These are phyloP conservation scores for Varanus salvator DNA, from an alignment of 2,113 vertebrate species.

Conservation along the genomic window DNA sequence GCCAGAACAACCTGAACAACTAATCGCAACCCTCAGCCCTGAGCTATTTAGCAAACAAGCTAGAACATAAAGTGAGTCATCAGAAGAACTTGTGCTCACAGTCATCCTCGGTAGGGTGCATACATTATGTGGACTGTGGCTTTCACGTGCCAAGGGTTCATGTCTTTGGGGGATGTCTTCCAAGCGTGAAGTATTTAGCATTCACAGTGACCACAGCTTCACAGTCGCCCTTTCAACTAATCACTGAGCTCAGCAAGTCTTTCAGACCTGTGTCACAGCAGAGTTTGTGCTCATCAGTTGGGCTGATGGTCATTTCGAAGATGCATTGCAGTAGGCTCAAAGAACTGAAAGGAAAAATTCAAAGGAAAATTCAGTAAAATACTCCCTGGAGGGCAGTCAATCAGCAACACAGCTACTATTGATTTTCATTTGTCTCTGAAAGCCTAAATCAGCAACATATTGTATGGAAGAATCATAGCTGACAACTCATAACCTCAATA, in stretches of 20 bases:
- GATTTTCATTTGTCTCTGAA: constrained; percentile 21
- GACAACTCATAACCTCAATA: neutral
- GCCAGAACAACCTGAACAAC: neutral
- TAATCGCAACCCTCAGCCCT: neutral
- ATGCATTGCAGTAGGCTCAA: constrained; percentile 71
- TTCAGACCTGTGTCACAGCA: constrained; percentile 9
- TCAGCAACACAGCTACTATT: neutral
- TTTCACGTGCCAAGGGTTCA: constrained; percentile 19
- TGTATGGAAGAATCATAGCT: neutral
- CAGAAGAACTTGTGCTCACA: constrained; percentile 7
- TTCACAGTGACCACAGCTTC: constrained; percentile 29
- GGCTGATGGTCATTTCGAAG: constrained; percentile 59
- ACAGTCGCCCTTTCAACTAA: constrained; percentile 14
- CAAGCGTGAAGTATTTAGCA: constrained; percentile 31
- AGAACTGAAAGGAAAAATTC: constrained; percentile 63
- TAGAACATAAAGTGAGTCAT: constrained; percentile 20
- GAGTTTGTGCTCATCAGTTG: constrained; percentile 48
- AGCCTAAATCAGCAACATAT: constrained; percentile 21
- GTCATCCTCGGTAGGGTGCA: neutral
- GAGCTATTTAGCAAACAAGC: constrained; percentile 19
- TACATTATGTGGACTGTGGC: neutral
- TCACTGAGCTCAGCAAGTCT: neutral
- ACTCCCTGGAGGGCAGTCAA: constrained; percentile 5
- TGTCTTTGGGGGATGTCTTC: constrained; percentile 12
- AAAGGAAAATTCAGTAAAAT: constrained; percentile 16